These are phyloP conservation scores for Bombus vancouverensis DNA, from an alignment of 1,140 invertebrate genomes.

Conservation along the genomic window DNA sequence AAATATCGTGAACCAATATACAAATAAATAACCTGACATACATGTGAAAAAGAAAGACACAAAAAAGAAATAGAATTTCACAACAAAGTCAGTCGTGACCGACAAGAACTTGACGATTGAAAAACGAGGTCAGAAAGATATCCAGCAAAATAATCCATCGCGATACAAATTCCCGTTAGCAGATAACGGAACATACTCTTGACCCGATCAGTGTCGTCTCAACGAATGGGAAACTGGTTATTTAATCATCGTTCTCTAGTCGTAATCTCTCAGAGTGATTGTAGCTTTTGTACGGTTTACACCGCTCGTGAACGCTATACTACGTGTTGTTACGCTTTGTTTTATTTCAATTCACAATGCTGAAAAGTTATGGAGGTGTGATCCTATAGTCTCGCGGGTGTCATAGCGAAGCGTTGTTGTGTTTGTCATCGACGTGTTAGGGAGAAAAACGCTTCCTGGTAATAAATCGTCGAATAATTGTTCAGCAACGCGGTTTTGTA, in stretches of 20 bases:
- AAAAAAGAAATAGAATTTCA: not conserved
- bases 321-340: not conserved
- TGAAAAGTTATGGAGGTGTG: not conserved
- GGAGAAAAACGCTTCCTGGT: not conserved
- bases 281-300: constrained; percentile 4
- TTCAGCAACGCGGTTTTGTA: not conserved
- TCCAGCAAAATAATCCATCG: not conserved
- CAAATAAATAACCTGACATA: too few relatives aligned
- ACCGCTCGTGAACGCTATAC: not conserved
- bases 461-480: constrained; percentile 36
- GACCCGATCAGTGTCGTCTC: not conserved
- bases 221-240: not conserved
- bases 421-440: not conserved
- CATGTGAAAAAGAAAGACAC: not conserved
- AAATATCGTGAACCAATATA: too few relatives aligned
- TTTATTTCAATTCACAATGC: constrained; percentile 6
- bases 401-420: not conserved
- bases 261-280: not conserved
- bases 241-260: not conserved
- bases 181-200: constrained; percentile 30
- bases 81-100: not conserved
- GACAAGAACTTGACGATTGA: not conserved
- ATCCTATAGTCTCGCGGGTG: constrained; percentile 4
- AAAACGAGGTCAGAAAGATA: not conserved
- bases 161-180: not conserved